These are phyloP conservation scores for Autographa gamma DNA, from an alignment of 2,888 invertebrate species.

Conservation along the genomic window DNA sequence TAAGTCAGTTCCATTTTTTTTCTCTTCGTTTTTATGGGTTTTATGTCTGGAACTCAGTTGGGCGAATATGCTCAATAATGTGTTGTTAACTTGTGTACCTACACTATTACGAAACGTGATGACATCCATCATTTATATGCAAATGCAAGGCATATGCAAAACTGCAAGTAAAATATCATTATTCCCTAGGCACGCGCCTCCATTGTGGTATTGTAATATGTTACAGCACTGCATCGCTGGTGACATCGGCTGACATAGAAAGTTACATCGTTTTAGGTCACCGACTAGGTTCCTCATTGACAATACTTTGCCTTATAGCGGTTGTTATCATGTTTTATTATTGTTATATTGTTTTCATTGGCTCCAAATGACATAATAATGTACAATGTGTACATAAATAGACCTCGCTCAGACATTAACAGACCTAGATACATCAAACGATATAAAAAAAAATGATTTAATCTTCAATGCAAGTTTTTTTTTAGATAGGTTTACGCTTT, in stretches of 20 bases:
- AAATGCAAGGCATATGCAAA: constrained; percentile 1
- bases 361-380: no score
- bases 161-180: constrained; percentile 1
- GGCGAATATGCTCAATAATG: neutral
- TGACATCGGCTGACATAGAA: neutral
- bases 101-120: neutral
- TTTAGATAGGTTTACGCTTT: no score
- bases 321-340: neutral
- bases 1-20: no score
- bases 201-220: constrained; percentile 1
- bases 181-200: neutral
- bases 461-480: no score
- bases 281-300: neutral
- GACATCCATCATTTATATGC: neutral
- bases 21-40: no score
- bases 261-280: neutral
- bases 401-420: no score
- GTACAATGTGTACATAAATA: no score
- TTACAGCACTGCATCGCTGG: neutral
- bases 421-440: no score
- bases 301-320: neutral
- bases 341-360: no score
- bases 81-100: neutral
- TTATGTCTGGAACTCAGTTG: neutral
- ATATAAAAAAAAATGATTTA: no score